phyloP scores from a whole-genome alignment of 2,888 invertebrate genomes.

The Temnothorax unifasciatus region DNA sequence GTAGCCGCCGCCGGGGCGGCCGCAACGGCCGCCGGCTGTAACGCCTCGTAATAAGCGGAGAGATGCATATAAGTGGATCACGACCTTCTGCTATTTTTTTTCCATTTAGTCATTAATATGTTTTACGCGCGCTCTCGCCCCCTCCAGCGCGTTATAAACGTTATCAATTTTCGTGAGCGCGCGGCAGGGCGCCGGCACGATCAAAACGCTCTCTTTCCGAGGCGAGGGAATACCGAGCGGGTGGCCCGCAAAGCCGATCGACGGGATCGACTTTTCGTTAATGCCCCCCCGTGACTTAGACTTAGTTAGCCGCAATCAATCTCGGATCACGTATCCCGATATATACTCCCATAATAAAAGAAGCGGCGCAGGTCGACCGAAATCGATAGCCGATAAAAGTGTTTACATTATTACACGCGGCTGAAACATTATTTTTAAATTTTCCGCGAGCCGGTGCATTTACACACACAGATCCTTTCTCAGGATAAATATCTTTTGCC shows the following conservation, averaged over 20 bases:
- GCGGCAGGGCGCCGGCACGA: background rate
- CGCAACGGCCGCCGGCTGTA: slow-evolving; percentile 48
- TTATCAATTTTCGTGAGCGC: slow-evolving; percentile 7
- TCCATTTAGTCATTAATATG: slow-evolving; percentile 30
- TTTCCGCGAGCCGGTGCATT: slow-evolving; percentile 32
- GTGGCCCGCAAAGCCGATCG: slow-evolving; percentile 31
- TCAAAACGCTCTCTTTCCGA: background rate
- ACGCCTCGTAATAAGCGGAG: slow-evolving; percentile 58
- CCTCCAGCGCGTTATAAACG: background rate
- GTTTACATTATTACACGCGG: slow-evolving; percentile 56
- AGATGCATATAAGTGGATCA: slow-evolving; percentile 60
- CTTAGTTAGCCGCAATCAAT: slow-evolving; percentile 46
- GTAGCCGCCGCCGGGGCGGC: slow-evolving; percentile 46
- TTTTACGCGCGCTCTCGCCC: background rate
- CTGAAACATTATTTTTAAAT: slow-evolving; percentile 57
- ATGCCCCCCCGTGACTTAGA: slow-evolving; percentile 29
- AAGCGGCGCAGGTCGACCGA: slow-evolving; percentile 55
- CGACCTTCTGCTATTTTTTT: slow-evolving; percentile 60
- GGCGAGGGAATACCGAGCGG: background rate
- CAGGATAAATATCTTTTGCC: slow-evolving; percentile 40
- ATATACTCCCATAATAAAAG: slow-evolving; percentile 49
- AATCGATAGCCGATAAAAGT: slow-evolving; percentile 59
- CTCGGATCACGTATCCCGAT: slow-evolving; percentile 53
- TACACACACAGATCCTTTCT: background rate
- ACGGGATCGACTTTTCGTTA: slow-evolving; percentile 39